Conservation (phyloP, 2,888 invertebrate species). For the Polydrusus cervinus region DNA sequence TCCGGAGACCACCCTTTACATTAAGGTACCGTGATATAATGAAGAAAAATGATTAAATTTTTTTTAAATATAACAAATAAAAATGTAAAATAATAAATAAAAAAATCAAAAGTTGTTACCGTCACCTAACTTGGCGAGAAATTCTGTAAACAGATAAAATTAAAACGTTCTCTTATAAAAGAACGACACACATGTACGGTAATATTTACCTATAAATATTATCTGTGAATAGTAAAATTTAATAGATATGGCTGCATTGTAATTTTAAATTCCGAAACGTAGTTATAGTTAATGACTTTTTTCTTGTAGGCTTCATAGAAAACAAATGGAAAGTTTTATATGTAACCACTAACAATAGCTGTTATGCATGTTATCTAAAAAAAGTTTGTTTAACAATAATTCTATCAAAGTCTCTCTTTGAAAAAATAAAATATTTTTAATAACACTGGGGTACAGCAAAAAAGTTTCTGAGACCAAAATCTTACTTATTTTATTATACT, state of each 20-base stretch:
- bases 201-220: slow-evolving; percentile 37
- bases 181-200: slow-evolving; percentile 46
- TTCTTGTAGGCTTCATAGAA: neutral
- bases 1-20: no score
- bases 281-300: neutral
- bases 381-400: neutral
- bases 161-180: slow-evolving; percentile 66
- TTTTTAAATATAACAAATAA: slow-evolving; percentile 48
- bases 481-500: no score
- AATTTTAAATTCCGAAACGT: neutral
- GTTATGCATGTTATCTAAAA: neutral
- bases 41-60: no score
- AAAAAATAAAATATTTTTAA: neutral
- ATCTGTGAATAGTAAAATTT: slow-evolving; percentile 28
- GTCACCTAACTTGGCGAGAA: slow-evolving; percentile 63
- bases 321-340: no score
- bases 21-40: no score
- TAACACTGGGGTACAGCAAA: no score
- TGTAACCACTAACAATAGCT: no score
- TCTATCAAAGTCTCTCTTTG: neutral
- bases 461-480: no score
- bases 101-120: slow-evolving; percentile 65
- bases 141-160: slow-evolving; percentile 71
- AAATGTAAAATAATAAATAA: slow-evolving; percentile 47
- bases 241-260: slow-evolving; percentile 33